Evolutionary conservation across 2,888 invertebrate species (phyloP), one percentile per base, ranked within the genome.

Genomic region (Pogonocherus hispidulus): DNA sequence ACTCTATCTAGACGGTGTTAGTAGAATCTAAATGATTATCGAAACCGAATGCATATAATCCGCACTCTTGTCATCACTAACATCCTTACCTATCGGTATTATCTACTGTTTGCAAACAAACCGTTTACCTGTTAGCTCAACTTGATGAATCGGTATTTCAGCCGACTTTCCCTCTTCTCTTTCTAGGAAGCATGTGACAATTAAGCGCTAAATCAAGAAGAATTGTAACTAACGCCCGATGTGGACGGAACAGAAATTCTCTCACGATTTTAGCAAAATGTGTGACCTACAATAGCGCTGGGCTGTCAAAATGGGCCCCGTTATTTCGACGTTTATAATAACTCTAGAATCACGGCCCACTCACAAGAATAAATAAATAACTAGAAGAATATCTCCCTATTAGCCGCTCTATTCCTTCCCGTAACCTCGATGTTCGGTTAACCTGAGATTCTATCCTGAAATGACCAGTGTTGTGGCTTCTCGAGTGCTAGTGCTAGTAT

Each of bases 101-200:
- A 57, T 57, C 56, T 22, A 57, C 56, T 57, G 44, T 57, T 57
- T 57, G 56, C 41, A 44, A 57, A 57, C 56, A 57, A 57, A 57
- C 44, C 41, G 56, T 57, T 57, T 57, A 44, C 23, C 56, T 22
- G 41, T 57, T 57, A 23, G 44, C 16, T 57, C 56, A 44, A 20
- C 44, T 44, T 57, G 56, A 37, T 44, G 56, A 44, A 57, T 44
- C 35, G 56, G 41, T 57, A 57, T 41, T 57, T 41, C 41, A 44
- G 6, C 56, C 16, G 41, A 57, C 56, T 57, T 57, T 57, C 56
- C 56, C 56, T 57, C 56, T 44, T 57, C 20, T 22, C 22, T 57
- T 44, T 57, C 56, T 57, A 18, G 9, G 56, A 57, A 41, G 18
- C 41, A 22, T 44, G 14, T 20, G 56, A 57, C 56, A 57, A 57